These are phyloP conservation scores for Cabera pusaria DNA, from an alignment of 2,888 invertebrate species.

Conservation along the genomic window DNA sequence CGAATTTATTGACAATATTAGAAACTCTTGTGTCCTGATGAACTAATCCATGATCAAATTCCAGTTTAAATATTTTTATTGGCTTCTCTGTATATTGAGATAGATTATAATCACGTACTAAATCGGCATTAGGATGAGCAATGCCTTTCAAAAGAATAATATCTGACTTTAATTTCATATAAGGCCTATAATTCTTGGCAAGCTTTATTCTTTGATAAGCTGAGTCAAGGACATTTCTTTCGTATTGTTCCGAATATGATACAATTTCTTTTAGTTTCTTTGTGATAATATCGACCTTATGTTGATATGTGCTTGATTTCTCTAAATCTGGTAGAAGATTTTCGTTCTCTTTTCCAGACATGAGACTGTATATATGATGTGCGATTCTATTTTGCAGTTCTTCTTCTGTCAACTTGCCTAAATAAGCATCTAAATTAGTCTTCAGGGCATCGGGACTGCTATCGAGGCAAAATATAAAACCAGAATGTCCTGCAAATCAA, in stretches of 20 bases:
- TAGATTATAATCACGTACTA: constrained; percentile 48
- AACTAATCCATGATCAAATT: constrained; percentile 40
- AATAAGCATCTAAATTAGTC: constrained; percentile 41
- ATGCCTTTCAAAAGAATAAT: constrained; percentile 50
- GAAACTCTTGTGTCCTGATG: constrained; percentile 45
- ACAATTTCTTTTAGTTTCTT: constrained; percentile 29
- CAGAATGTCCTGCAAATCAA: constrained; percentile 45
- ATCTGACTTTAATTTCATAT: constrained; percentile 46
- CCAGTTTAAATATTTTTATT: constrained; percentile 42
- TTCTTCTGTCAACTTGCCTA: constrained; percentile 39
- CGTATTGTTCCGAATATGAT: constrained; percentile 44
- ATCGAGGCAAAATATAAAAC: constrained; percentile 53
- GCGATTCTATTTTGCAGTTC: constrained; percentile 44
- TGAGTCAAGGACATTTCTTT: constrained; percentile 36
- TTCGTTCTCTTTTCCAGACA: constrained; percentile 31
- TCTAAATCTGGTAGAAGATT: constrained; percentile 33
- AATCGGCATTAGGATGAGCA: constrained; percentile 31
- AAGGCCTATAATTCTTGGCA: constrained; percentile 43
- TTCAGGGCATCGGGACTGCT: constrained; percentile 53
- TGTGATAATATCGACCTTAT: constrained; percentile 39
- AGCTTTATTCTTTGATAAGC: constrained; percentile 43
- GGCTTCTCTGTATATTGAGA: constrained; percentile 47
- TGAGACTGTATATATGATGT: constrained; percentile 39
- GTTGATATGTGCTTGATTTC: constrained; percentile 33
- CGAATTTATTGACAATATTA: constrained; percentile 48